Evolutionary conservation across 30 jellyfish, hydroid and myxozoan genomes (phyloP), one percentile per base, ranked within the genome.

Genomic region (Chironex yamaguchii): DNA sequence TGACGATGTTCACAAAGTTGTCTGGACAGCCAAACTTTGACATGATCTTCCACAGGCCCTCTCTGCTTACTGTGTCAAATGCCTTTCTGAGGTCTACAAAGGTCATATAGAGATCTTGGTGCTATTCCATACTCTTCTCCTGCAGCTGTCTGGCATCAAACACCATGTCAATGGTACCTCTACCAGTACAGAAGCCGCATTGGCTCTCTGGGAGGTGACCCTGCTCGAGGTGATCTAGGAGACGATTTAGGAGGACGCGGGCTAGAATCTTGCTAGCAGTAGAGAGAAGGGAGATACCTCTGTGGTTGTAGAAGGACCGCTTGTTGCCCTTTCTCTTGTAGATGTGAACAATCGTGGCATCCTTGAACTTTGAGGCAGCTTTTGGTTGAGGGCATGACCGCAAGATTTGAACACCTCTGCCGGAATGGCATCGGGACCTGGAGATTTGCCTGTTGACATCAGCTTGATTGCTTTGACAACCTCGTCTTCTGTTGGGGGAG

Each of bases 141-240:
- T 78, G 89, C 23, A 78, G 64, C n/a, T 52, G 82, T 29, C 89
- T n/a, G 9, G 53, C 82, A 9, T 69, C 50, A 24, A 78, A 78
- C 36, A 52, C 21, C 89, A 78, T 78, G 53, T 53, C 82, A 0
- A 69, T 78, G 3, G 89, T 78, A 13, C 58, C 21, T 4, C 89
- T 67, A 20, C 49, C 89, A 30, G 58, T 52, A 2, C 62, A 29
- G 51, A 20, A 76, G 82, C 89, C 68, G 22, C 82, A 78, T 35
- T 78, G 89, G 34, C 69, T 28, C 53, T 52, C 89, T 29, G 82
- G n/a, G n/a, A n/a, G 42, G 67, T 52, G 53, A 21, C 54, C 26
- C 35, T 48, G 30, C 34, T 29, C 50, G 22, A 52, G 28, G 14
- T 23, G 81, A 0, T 1, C 33, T 76, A 1, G 78, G 42, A 76